Evolutionary conservation across 23 tunicate species (phyloP).

Genomic region (Oikopleura vanhoeffeni): DNA sequence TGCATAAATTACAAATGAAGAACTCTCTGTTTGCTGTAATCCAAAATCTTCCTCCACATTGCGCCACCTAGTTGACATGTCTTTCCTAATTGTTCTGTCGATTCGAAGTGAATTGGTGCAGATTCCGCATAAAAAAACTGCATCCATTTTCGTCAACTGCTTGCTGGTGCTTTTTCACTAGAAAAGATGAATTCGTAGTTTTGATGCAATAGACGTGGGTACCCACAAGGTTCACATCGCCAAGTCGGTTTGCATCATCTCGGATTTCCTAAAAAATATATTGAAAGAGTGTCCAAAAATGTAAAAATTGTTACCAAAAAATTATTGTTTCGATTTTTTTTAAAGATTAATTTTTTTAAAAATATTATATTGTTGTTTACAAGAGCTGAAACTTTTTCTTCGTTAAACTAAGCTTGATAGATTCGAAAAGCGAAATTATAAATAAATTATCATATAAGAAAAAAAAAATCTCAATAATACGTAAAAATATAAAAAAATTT

Average conservation of each 20-base stretch:
- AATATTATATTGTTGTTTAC: no score
- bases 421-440: no score
- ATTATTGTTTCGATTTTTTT: no score
- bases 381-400: no score
- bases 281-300: no score
- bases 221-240: slow-evolving; percentile 48
- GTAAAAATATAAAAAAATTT: no score
- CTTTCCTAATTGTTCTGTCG: slow-evolving; percentile 32
- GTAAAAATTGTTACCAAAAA: no score
- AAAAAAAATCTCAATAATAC: no score
- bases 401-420: no score
- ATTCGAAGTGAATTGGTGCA: slow-evolving; percentile 35
- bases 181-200: slow-evolving; percentile 44
- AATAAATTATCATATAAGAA: no score
- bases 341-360: no score
- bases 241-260: slow-evolving; percentile 5
- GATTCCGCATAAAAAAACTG: slow-evolving; percentile 47
- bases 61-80: slow-evolving; percentile 35
- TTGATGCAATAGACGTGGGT: slow-evolving; percentile 34
- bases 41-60: slow-evolving; percentile 40
- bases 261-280: no score
- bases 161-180: background rate
- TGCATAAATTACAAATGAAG: slow-evolving; percentile 53
- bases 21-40: slow-evolving; percentile 23
- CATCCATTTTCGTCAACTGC: background rate